Evolutionary conservation across 2,113 vertebrate genomes (phyloP), one percentile per base, ranked within the genome.

Genomic region (Hippocampus mohnikei): DNA sequence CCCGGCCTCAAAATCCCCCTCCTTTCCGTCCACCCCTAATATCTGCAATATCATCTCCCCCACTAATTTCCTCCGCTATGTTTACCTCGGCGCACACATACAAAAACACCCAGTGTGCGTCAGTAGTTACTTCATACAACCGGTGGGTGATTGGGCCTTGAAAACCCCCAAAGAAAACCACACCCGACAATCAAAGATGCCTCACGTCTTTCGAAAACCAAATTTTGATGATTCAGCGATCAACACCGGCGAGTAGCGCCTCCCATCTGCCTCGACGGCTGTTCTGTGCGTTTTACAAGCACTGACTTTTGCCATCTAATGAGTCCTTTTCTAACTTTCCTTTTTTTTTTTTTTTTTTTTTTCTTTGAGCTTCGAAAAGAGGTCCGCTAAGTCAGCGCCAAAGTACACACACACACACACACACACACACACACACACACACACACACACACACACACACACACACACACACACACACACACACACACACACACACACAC

Each of bases 221-320:
- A 55, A n/a, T 74, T 62, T 80, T 84, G 81, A 83, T 88, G 84
- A 84, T 84, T 80, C 76, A 67, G 78, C 75, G 78, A 82, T 84
- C 70, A 78, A 70, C 27, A 7, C 37, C 29, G 52, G 82, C 60
- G 73, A 70, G 64, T 61, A 67, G 75, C 73, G 1, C 4, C 8
- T 25, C 25, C 13, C 23, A 25, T 27, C 9, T 15, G 23, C 3
- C 25, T 58, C 9, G 5, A 23, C 1, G 15, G 23, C 25, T 59
- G 15, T 29, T 27, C 29, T 76, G 77, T 48, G 65, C 73, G 21
- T 79, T 87, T 89, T 85, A 88, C 71, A 73, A 75, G 83, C 56
- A 5, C 72, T 78, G 75, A 72, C 64, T 75, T 83, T 85, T 79
- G 77, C 76, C 60, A 79, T 53, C 9, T 53, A 53, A 21, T 53